Evolutionary conservation across 1,140 invertebrate genomes (phyloP), one percentile per base, ranked within the genome.

Genomic region (Hormaphis cornu): DNA sequence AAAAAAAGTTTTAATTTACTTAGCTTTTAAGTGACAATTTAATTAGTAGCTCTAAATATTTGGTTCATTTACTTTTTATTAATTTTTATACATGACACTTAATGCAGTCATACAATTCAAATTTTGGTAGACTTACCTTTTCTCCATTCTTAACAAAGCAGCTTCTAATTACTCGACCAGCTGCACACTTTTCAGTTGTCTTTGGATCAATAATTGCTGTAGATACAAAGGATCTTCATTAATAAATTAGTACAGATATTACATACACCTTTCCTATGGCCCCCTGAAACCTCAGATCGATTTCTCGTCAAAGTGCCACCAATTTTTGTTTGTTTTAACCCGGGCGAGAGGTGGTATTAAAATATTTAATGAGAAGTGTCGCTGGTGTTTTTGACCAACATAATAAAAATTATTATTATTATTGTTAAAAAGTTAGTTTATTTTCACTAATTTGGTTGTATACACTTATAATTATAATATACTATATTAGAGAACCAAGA

Each of bases 141-240:
- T 72, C 71, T 48, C 73, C 74, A 37, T 75, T 72, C 59, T 75
- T 75, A 24, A 73, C 72, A 22, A 75, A 73, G 33, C 74, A 75
- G 48, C 72, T 69, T 53, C 74, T 63, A 24, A 75, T 70, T 14
- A 73, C 50, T 42, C 72, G 52, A 22, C 74, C 74, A 22, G 74
- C 52, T n/a, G 69, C 72, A 48, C 74, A 75, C 70, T 74, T 75
- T 53, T 75, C 74, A 28, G 48, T 73, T 2, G 66, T 44, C 30
- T 74, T 69, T 16, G 69, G 71, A 52, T 74, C 73, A 1, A 74
- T 70, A 24, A 72, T 48, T 30, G 54, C 73, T 74, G 53, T 33
- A 73, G 72, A 40, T 35, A 59, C 22, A 8, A 22, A 56, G 9
- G 18, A 53, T 28, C 26, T 22, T 22, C 9, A 22, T 9, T 28